Base-by-base conservation (phyloP, 2,797 vertebrate species). In the Argentina silus region DNA sequence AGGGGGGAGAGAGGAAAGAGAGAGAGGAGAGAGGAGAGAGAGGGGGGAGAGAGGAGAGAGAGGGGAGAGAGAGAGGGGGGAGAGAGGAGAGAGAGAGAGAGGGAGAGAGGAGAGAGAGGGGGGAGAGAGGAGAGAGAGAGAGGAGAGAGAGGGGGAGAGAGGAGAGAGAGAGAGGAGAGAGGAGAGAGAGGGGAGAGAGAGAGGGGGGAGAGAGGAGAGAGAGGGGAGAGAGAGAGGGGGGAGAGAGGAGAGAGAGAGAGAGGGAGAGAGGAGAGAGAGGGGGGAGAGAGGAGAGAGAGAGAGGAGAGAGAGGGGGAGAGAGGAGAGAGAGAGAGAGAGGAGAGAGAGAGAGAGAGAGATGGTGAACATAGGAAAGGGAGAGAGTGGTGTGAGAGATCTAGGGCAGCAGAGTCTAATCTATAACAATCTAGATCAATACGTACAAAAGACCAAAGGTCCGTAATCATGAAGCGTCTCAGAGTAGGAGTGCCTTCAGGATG, bases 161-260 rank as follows among this genome's bases (percentile, higher is more conserved):
- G 62, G 48, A 17, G 42, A 44, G 42, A 47, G 15, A 42, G 21
- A 36, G 27, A 36, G 4, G 27, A 2, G 27, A 36, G 1, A 4
- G 27, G 4, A 36, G 27, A 36, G 4, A 36, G 4, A 36, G 1
- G 27, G 27, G 27, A 47, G 44, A n/a, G 42, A 21, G 63, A 6
- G 1, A 17, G 62, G 64, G 47, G 73, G 74, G 43, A 8, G 12
- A 61, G 64, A 71, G 65, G 79, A 78, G 72, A 78, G 74, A 74
- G 76, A 74, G 78, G 73, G 45, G 69, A 81, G 70, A 17, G 42
- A 44, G 42, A 47, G 15, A 42, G 76, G 79, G 85, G 27, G 27
- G 4, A 36, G 27, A 36, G 4, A 36, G 4, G 4, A 2, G 27
- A 4, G 27, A 47, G 44, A n/a, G 42, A 21, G 63, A 6, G 1